A percentile compares a stretch with the other conserved stretches of the same genome.
Conservation (phyloP, 35 echinoderm and acorn worm genomes). For the Ophioderma brevispina region DNA sequence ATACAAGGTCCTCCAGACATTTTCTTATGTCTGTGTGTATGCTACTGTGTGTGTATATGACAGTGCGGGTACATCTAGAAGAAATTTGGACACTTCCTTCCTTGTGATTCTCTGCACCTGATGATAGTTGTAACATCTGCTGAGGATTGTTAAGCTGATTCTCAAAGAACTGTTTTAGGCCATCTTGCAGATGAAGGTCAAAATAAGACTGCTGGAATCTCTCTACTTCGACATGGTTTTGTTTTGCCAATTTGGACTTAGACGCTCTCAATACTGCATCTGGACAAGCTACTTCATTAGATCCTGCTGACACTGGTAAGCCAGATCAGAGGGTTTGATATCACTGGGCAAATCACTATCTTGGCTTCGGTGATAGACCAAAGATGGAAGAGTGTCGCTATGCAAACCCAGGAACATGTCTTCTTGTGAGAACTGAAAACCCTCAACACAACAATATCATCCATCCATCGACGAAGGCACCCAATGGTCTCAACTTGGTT, state of each 20-base stretch:
- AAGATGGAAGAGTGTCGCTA: constrained; percentile 39
- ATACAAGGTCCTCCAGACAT: constrained; percentile 2
- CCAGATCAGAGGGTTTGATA: not conserved
- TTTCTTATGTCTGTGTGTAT: constrained; percentile 21
- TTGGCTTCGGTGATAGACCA: constrained; percentile 13
- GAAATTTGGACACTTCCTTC: not conserved
- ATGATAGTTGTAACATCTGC: not conserved
- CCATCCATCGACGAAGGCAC: constrained; percentile 18
- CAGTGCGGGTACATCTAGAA: constrained; percentile 7
- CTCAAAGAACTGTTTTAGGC: constrained; percentile 15
- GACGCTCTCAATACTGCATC: constrained; percentile 36
- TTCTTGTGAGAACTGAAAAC: constrained; percentile 38
- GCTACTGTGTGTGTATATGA: constrained; percentile 31
- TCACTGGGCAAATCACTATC: not conserved
- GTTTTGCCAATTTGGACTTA: constrained; percentile 7
- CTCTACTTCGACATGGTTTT: not conserved
- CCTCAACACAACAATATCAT: constrained; percentile 23
- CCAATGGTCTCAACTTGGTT: constrained; percentile 4
- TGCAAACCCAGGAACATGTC: constrained; percentile 28
- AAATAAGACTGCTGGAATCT: constrained; percentile 22
- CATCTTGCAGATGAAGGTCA: constrained; percentile 19
- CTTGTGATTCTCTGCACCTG: not conserved
- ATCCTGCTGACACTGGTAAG: constrained; percentile 8
- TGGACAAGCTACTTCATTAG: constrained; percentile 19
- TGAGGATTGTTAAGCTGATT: not conserved